phyloP scores from a whole-genome alignment of 2,888 invertebrate species.

The Elmis aenea region DNA sequence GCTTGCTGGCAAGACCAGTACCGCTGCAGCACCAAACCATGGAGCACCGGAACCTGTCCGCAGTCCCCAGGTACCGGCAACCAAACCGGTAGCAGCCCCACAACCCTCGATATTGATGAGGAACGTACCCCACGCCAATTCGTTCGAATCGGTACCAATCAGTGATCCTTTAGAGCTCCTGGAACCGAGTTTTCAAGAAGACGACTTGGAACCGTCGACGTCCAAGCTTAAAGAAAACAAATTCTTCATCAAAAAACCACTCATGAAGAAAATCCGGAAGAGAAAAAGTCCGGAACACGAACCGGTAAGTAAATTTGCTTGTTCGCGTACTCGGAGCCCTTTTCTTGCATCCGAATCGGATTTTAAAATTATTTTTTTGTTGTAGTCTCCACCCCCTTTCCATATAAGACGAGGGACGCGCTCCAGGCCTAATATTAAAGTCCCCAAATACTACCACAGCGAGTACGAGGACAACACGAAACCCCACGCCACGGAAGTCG shows the following conservation, averaged over 20 bases:
- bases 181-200: conserved; percentile 39
- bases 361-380: too few species aligned
- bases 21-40: background rate
- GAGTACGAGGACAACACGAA: conserved; percentile 28
- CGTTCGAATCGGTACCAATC: conserved; percentile 11
- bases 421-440: conserved; percentile 43
- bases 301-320: conserved; percentile 17
- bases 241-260: conserved; percentile 16
- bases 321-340: too few species aligned
- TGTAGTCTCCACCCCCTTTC: conserved; percentile 39
- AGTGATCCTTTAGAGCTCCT: conserved; percentile 36
- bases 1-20: conserved; percentile 14
- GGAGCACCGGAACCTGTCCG: conserved; percentile 2
- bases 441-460: conserved; percentile 43
- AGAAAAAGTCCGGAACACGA: conserved; percentile 27
- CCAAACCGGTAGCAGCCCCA: background rate
- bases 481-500: conserved; percentile 2
- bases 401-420: conserved; percentile 41
- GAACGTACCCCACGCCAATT: conserved; percentile 3
- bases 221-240: conserved; percentile 12
- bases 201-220: conserved; percentile 5
- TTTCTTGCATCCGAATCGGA: too few species aligned
- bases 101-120: conserved; percentile 4
- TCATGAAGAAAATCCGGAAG: conserved; percentile 25
- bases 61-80: too few species aligned